Conservation (phyloP, 2,888 invertebrate species). For the Tachina fera region DNA sequence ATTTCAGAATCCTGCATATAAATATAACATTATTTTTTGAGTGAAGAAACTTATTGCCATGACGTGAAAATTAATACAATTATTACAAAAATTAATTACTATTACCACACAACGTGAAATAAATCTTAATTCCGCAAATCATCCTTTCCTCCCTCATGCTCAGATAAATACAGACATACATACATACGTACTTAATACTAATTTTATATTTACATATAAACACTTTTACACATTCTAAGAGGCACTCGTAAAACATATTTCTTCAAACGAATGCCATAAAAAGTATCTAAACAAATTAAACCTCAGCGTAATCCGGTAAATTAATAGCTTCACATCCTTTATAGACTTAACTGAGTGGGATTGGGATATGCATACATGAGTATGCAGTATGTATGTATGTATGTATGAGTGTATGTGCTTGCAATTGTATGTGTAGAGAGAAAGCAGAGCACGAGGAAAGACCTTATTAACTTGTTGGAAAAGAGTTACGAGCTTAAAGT, state of each 20-base stretch:
- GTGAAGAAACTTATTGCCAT: slow-evolving; percentile 10
- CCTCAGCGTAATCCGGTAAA: slow-evolving; percentile 72
- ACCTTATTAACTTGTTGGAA: slow-evolving; percentile 60
- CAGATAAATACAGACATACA: slow-evolving; percentile 1
- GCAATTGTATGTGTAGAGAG: background rate
- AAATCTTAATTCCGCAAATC: slow-evolving; percentile 61
- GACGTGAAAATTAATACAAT: slow-evolving; percentile 42
- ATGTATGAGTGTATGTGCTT: background rate
- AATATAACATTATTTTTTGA: background rate
- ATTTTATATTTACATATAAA: slow-evolving; percentile 34
- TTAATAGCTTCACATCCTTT: slow-evolving; percentile 70
- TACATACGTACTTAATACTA: slow-evolving; percentile 22
- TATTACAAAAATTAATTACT: slow-evolving; percentile 71
- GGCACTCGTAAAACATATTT: slow-evolving; percentile 7
- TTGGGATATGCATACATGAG: background rate
- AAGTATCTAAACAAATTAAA: slow-evolving; percentile 70
- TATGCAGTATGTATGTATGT: background rate
- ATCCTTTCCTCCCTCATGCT: slow-evolving; percentile 7
- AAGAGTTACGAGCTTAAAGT: slow-evolving; percentile 73
- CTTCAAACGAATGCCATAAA: slow-evolving; percentile 45
- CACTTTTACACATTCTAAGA: background rate
- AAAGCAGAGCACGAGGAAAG: slow-evolving; percentile 9
- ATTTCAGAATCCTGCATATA: background rate
- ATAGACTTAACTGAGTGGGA: slow-evolving; percentile 10
- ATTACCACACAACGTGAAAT: slow-evolving; percentile 66